These are phyloP conservation scores for Lepidothrix coronata DNA, from an alignment of 2,113 vertebrate genomes.

Conservation along the genomic window DNA sequence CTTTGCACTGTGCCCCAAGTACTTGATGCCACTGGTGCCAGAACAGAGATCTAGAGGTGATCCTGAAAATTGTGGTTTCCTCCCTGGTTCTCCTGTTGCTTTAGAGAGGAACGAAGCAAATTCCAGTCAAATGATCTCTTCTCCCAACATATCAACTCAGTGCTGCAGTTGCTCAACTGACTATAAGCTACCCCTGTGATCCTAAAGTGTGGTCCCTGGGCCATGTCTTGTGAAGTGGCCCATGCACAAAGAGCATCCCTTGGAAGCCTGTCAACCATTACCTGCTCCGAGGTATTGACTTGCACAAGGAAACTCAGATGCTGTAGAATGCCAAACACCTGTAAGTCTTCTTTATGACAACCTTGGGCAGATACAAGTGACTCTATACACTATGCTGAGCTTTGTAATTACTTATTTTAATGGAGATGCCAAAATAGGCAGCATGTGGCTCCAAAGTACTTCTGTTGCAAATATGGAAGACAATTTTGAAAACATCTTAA, in stretches of 20 bases:
- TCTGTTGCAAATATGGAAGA: not conserved
- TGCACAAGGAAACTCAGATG: not conserved
- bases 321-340: not conserved
- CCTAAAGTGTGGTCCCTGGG: not conserved
- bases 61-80: not conserved
- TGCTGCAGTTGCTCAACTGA: not conserved
- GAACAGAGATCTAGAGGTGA: not conserved
- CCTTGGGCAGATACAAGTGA: not conserved
- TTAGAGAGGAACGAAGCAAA: not conserved
- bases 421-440: not conserved
- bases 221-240: not conserved
- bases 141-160: not conserved
- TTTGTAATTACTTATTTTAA: not conserved
- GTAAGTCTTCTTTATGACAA: not conserved
- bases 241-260: fast-evolving
- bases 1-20: not conserved
- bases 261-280: not conserved
- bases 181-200: not conserved
- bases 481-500: not conserved
- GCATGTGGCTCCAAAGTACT: not conserved
- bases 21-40: not conserved
- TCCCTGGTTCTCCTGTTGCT: not conserved
- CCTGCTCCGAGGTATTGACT: not conserved
- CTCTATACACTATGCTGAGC: not conserved
- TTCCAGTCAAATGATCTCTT: not conserved